Evolutionary conservation across 1,140 invertebrate species (phyloP), one percentile per base, ranked within the genome.

Genomic region (Melanaphis sacchari): DNA sequence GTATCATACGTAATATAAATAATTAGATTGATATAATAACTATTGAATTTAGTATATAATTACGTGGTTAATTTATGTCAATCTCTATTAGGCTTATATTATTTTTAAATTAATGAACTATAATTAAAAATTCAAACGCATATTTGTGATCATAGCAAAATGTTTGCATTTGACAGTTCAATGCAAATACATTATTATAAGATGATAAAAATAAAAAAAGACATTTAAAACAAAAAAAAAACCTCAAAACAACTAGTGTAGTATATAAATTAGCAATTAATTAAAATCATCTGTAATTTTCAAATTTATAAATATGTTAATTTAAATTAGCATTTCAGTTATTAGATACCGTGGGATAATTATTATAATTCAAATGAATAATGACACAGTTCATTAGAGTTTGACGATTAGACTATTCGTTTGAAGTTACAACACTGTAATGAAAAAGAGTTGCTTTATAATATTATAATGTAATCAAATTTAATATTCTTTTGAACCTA

Each of bases 401-500:
- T 76, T 76, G 59, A 18, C 24, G 59, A 76, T 76, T 76, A 76
- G 59, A 76, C 59, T n/a, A 76, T 76, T 6, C 18, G 43, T 87
- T 87, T 87, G 85, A 87, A 15, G 43, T 46, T n/a, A 7, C 41
- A 90, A 76, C 41, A 91, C 15, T 76, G 90, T 15, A 87, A 40
- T 46, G 24, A 11, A 43, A 40, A 85, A 85, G 40, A 85, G 43
- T 85, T 26, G 9, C 9, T 41, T 84, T 84, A 38, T 41, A 84
- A 84, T 84, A 41, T 41, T 85, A 18, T 31, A 4, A 41, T 85
- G 40, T 85, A 43, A 85, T 85, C 40, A 85, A 85, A 85, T 85
- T 41, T 41, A 85, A 85, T 85, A 85, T 85, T 43, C 38, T 84
- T 85, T 85, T 85, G 84, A 85, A 85, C 26, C 11, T 43, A n/a